phyloP scores from a whole-genome alignment of 1,140 invertebrate species.

The Drosophila tristis region DNA sequence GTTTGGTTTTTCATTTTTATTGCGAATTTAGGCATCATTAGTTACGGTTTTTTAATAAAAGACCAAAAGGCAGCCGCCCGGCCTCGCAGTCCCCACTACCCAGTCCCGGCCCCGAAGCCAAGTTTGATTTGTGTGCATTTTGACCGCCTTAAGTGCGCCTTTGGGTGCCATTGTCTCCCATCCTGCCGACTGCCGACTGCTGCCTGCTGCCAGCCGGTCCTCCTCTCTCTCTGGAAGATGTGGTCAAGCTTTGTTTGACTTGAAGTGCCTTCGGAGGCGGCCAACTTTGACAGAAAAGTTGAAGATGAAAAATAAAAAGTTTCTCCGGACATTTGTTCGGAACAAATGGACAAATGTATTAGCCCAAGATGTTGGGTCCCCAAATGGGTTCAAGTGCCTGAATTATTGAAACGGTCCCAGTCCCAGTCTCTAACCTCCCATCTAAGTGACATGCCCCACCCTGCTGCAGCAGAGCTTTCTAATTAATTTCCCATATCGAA shows the following conservation, averaged over 20 bases:
- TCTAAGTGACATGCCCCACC: not conserved
- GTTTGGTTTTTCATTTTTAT: slow-evolving; percentile 74
- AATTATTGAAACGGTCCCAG: not conserved
- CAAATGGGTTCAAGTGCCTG: slow-evolving; percentile 23
- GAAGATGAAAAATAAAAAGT: slow-evolving; percentile 42
- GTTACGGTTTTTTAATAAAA: slow-evolving; percentile 82
- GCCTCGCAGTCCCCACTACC: slow-evolving; percentile 5
- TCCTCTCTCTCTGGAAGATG: slow-evolving; percentile 22
- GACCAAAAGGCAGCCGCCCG: slow-evolving; percentile 49
- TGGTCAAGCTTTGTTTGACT: slow-evolving; percentile 74
- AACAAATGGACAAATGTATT: slow-evolving; percentile 75
- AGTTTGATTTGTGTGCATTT: slow-evolving; percentile 78
- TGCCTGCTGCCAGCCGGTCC: not conserved
- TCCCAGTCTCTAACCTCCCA: not conserved
- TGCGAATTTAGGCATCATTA: slow-evolving; percentile 82
- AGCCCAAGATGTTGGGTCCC: slow-evolving; percentile 43
- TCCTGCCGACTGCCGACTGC: not conserved
- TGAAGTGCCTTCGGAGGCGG: slow-evolving; percentile 38
- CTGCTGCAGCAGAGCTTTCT: slow-evolving; percentile 11
- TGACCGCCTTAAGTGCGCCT: slow-evolving; percentile 73
- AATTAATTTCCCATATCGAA: slow-evolving; percentile 44
- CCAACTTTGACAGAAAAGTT: slow-evolving; percentile 52
- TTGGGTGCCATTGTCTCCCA: slow-evolving; percentile 70
- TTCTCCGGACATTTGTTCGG: slow-evolving; percentile 44
- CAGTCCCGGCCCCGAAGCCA: slow-evolving; percentile 33